Evolutionary conservation across 2,888 invertebrate genomes (phyloP).

Genomic region (Leptodirus hochenwartii): DNA sequence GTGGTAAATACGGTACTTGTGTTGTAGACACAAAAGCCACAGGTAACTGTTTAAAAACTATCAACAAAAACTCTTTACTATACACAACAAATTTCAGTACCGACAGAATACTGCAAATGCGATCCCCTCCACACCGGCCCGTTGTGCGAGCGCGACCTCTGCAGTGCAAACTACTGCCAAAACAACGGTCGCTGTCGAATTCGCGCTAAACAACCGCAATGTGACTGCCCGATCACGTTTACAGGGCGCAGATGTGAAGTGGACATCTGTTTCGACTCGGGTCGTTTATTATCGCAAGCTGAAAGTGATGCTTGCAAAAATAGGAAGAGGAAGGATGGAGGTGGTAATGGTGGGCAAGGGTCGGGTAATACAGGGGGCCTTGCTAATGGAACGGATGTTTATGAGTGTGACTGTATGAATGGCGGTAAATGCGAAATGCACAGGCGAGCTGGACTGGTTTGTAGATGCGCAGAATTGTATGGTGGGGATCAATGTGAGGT

Average conservation of each 20-base stretch:
- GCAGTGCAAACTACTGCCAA: conserved; percentile 36
- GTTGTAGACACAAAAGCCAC: conserved; percentile 12
- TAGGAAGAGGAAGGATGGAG: conserved; percentile 10
- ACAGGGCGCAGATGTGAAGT: conserved; percentile 32
- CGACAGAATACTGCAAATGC: neutral
- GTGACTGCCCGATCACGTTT: conserved; percentile 28
- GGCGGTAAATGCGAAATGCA: conserved; percentile 35
- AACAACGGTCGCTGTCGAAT: conserved; percentile 34
- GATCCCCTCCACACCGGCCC: conserved; percentile 27
- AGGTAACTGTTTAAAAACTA: no score
- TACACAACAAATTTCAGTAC: no score
- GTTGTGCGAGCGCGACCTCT: conserved; percentile 39
- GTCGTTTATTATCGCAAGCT: no score
- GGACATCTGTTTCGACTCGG: conserved; percentile 32
- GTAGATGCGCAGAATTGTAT: conserved; percentile 35
- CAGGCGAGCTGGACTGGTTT: conserved; percentile 28
- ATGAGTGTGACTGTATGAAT: conserved; percentile 29
- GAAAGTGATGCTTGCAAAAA: conserved; percentile 16
- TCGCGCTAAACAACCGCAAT: conserved; percentile 25
- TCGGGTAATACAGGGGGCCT: no score
- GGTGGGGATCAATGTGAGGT: conserved; percentile 36
- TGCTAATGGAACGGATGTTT: conserved; percentile 16
- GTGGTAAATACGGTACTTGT: conserved; percentile 21
- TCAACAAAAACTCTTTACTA: no score
- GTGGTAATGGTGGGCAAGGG: conserved; percentile 11